Base-by-base conservation (phyloP, 2,113 vertebrate genomes). In the Hippocampus guttulatus region DNA sequence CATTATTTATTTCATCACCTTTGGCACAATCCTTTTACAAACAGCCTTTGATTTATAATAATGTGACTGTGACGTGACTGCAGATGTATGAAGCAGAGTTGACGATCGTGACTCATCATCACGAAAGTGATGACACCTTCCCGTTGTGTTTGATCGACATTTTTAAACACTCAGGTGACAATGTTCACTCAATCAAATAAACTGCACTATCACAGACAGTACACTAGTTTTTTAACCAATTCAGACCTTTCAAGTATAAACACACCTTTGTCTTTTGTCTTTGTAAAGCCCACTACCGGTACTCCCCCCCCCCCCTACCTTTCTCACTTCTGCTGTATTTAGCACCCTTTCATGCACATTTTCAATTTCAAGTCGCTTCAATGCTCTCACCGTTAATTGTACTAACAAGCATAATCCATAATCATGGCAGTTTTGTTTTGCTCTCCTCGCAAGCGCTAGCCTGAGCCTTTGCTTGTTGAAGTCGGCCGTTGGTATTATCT, bases 401-500 rank as follows among this genome's bases (percentile, higher is more conserved):
- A 55, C 10, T 9, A 58, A 58, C 27, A 58, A 58, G 21, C 21
- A 57, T 8, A 12, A 15, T 58, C 8, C 18, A 63, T 63, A 63
- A 63, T 40, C 33, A 64, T 12, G 20, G 20, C 11, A 14, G 21
- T 14, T 62, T 55, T 21, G 21, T 41, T 20, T n/a, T 33, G 11
- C 33, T 38, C 33, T 21, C 52, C 70, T 61, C 67, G 11, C 8
- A 64, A 75, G 41, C 55, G 67, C 68, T 27, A 55, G 55, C 51
- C 20, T 18, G 1, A 49, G 61, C 57, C 14, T 60, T 55, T 16
- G 30, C 38, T 71, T 77, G 70, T 69, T 78, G 64, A 12, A 76
- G 62, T 66, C 68, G 62, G 54, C 38, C 27, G 23, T 62, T 14
- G 10, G 20, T 76, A 84, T 82, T 72, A 83, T 79, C 79, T 88